Conservation (phyloP, 1,140 invertebrate genomes). For the Homarus americanus region DNA sequence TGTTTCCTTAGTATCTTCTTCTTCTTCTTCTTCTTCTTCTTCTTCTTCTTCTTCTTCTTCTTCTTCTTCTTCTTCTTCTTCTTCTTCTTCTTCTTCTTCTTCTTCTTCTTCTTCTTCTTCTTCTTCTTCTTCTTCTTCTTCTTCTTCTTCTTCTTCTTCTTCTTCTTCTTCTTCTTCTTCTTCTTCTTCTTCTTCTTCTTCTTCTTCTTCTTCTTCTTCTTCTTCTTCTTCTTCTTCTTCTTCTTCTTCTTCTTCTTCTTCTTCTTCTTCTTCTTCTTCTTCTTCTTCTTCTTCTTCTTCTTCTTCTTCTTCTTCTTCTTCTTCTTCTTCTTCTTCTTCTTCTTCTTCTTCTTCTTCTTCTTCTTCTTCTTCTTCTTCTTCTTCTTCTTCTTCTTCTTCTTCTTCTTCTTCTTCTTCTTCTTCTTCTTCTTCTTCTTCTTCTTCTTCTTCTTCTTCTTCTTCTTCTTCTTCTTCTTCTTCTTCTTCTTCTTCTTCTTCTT, state of each 20-base stretch:
- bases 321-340: not conserved
- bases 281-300: not conserved
- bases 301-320: not conserved
- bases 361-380: not conserved
- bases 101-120: not conserved
- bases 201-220: not conserved
- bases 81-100: not conserved
- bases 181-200: not conserved
- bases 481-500: constrained; percentile 13
- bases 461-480: constrained; percentile 9
- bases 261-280: constrained; percentile 2
- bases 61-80: not conserved
- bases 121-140: not conserved
- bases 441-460: not conserved
- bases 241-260: constrained; percentile 9
- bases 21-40: constrained; percentile 22
- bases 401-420: not conserved
- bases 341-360: too few species aligned
- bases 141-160: not conserved
- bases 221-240: not conserved
- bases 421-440: not conserved
- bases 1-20: not conserved
- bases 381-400: not conserved
- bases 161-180: not conserved
- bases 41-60: constrained; percentile 14